phyloP scores from a whole-genome alignment of 2,888 invertebrate genomes.

The Hirtodrosophila cameraria region DNA sequence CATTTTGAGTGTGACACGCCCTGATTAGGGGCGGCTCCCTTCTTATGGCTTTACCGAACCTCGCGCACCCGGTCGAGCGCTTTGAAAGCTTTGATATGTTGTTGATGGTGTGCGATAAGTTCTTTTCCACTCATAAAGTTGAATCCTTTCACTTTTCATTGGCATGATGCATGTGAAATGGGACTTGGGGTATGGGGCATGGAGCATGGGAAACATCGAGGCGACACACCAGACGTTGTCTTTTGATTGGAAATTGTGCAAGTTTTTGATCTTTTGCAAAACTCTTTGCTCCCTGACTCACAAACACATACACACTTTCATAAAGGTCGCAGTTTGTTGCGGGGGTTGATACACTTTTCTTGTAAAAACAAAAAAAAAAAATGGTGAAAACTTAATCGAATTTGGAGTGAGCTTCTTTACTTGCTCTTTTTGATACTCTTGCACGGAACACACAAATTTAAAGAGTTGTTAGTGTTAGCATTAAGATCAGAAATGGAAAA shows the following conservation, averaged over 20 bases:
- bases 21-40: too few relatives aligned
- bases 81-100: constrained; percentile 74
- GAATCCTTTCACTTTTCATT: constrained; percentile 70
- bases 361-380: constrained; percentile 13
- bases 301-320: constrained; percentile 16
- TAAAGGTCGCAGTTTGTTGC: constrained; percentile 20
- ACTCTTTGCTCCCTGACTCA: constrained; percentile 43
- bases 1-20: neutral
- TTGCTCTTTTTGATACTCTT: constrained; percentile 8
- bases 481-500: too few relatives aligned
- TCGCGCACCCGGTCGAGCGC: neutral
- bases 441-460: too few relatives aligned
- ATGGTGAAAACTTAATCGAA: constrained; percentile 77
- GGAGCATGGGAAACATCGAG: constrained; percentile 2
- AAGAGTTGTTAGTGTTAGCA: too few relatives aligned
- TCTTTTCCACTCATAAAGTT: constrained; percentile 55
- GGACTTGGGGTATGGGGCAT: neutral
- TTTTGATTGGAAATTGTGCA: constrained; percentile 57
- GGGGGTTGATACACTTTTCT: constrained; percentile 13
- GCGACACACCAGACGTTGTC: constrained; percentile 31
- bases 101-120: constrained; percentile 41
- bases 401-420: constrained; percentile 62
- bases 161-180: neutral
- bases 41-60: neutral
- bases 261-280: constrained; percentile 67